These are phyloP conservation scores for Heliconius charithonia DNA, from an alignment of 2,888 invertebrate species.

Conservation along the genomic window DNA sequence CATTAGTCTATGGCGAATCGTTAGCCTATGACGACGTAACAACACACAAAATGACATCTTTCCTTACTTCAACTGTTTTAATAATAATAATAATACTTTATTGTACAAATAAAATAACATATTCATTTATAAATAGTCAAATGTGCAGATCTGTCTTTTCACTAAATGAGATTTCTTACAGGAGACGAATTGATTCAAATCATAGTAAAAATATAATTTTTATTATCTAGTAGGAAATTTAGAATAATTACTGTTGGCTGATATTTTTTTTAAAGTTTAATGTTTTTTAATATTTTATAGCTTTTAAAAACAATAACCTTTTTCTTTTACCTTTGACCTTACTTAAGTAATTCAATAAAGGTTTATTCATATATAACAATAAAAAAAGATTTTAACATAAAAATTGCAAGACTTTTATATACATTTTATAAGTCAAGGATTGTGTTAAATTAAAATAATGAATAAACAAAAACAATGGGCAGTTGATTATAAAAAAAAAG, in stretches of 20 bases:
- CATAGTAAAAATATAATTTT: too few species aligned
- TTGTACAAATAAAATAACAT: too few species aligned
- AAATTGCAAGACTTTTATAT: neutral
- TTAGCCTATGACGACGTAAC: too few species aligned
- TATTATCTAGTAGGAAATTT: neutral
- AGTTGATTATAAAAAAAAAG: neutral
- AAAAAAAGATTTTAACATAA: constrained; percentile 7
- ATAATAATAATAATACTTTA: too few species aligned
- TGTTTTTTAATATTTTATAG: neutral
- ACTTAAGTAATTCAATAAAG: neutral
- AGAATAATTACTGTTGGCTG: neutral
- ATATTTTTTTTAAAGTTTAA: neutral
- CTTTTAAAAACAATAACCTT: neutral
- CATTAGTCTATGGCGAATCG: too few species aligned
- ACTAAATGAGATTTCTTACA: too few species aligned
- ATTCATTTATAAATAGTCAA: too few species aligned
- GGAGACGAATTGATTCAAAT: too few species aligned
- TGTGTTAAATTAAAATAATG: neutral
- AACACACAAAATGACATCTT: too few species aligned
- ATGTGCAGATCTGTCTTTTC: too few species aligned
- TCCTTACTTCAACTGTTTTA: too few species aligned
- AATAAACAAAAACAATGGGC: neutral
- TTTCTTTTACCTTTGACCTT: constrained; percentile 13
- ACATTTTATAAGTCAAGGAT: constrained; percentile 13
- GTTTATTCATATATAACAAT: neutral